Evolutionary conservation across 2,113 vertebrate species (phyloP), one percentile per base, ranked within the genome.

Genomic region (Calypte anna): DNA sequence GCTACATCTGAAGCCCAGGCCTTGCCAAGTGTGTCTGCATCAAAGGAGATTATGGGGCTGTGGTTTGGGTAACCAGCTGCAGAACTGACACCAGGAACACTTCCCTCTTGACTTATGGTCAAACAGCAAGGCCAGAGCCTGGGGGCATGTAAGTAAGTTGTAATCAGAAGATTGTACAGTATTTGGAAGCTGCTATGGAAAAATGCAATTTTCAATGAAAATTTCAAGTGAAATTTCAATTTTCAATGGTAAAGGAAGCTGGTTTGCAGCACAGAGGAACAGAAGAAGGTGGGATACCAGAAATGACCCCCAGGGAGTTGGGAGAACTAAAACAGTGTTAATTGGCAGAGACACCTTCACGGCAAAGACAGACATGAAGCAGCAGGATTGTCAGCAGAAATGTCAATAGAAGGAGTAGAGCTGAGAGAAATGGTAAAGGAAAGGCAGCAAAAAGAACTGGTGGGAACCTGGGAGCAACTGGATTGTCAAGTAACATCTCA

Each of bases 41-140:
- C 13, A 3, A 5, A n/a, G 51, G 15, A 9, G n/a, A 24, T 16
- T 40, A 44, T 3, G 10, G 11, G 48, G 72, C 55, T 57, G 64
- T 31, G 4, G 33, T 4, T 15, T 8, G 31, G 40, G 9, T 22
- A 4, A 0, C 17, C 0, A 21, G 40, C 40, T 10, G n/a, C 1
- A 3, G 72, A 7, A 3, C 44, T 10, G 2, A 2, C 23, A 2
- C 27, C 46, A 3, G 59, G 3, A 17, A 8, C 33, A 16, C 76
- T 17, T 28, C 57, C 40, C 46, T 36, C 5, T 6, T 2, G 25
- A 3, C 3, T 31, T 17, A 46, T 1, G 72, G 25, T 48, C 76
- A 31, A 1, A 15, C 33, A 8, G 62, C 50, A 2, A 54, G n/a
- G 40, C 40, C 2, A 48, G 0, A 14, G 81, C 66, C 67, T 6